Evolutionary conservation across 2,797 vertebrate genomes (phyloP).

Genomic region (Galaxias olidus): DNA sequence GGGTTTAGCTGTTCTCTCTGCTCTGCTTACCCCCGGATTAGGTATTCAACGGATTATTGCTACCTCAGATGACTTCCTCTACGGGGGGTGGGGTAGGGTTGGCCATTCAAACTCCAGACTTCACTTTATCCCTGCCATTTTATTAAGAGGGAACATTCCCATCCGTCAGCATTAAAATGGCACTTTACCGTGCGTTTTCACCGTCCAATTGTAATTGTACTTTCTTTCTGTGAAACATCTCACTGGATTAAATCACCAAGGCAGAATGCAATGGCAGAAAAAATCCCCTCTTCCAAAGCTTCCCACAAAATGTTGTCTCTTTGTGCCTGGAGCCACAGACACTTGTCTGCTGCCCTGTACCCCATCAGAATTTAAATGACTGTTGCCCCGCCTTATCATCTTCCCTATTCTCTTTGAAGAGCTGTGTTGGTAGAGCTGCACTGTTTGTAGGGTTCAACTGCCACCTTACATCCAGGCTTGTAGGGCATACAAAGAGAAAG

Average conservation of each 20-base stretch:
- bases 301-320: constrained; percentile 14
- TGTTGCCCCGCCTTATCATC: constrained; percentile 38
- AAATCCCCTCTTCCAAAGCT: background rate
- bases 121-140: constrained; percentile 20
- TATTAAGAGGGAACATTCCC: background rate
- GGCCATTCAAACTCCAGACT: constrained; percentile 30
- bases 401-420: constrained; percentile 56
- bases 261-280: background rate
- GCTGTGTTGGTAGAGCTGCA: background rate
- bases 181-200: background rate
- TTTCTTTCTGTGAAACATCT: too few relatives aligned
- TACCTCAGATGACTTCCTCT: constrained; percentile 49
- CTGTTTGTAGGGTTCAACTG: constrained; percentile 8
- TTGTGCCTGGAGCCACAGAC: constrained; percentile 38
- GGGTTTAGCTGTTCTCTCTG: constrained; percentile 36
- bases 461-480: background rate
- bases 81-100: constrained; percentile 15
- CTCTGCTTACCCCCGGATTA: constrained; percentile 47
- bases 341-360: constrained; percentile 41
- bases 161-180: background rate
- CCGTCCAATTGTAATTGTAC: too few relatives aligned
- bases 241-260: background rate
- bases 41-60: constrained; percentile 50
- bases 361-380: constrained; percentile 57
- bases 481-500: constrained; percentile 11